phyloP scores from a whole-genome alignment of 30 jellyfish, hydroid and myxozoan genomes.

The Phacellophora camtschatica region DNA sequence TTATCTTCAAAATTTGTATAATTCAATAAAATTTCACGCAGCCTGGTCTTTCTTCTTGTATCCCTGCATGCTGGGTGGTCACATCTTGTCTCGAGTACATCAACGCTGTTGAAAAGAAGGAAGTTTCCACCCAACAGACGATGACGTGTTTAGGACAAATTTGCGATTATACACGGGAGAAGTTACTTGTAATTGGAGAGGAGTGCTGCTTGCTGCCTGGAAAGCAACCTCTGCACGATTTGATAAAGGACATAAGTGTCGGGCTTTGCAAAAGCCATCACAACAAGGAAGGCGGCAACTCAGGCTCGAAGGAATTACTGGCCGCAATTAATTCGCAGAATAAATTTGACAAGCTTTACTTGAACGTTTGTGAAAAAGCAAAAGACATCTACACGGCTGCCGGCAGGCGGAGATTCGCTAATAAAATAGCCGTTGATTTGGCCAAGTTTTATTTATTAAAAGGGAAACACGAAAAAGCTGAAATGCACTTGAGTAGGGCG shows the following conservation, averaged over 20 bases:
- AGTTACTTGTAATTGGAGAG: constrained; percentile 64
- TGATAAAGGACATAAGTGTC: not conserved
- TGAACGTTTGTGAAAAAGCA: constrained; percentile 43
- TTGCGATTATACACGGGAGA: constrained; percentile 70
- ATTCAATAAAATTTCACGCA: no score
- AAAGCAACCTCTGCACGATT: constrained; percentile 2
- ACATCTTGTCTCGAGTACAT: constrained; percentile 75
- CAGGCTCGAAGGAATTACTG: constrained; percentile 18
- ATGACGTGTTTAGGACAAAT: constrained; percentile 67
- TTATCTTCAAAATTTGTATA: no score
- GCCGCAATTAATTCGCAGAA: constrained; percentile 47
- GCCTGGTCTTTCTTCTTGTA: constrained; percentile 23
- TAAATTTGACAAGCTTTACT: constrained; percentile 61
- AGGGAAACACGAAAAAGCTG: constrained; percentile 62
- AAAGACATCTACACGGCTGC: constrained; percentile 13
- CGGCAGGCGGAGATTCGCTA: constrained; percentile 64
- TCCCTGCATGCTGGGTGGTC: constrained; percentile 89
- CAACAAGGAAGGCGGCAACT: constrained; percentile 13
- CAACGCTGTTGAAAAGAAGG: constrained; percentile 48
- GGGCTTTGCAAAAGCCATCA: constrained; percentile 54
- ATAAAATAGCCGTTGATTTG: constrained; percentile 63
- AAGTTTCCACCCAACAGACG: constrained; percentile 31
- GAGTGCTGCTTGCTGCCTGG: constrained; percentile 65
- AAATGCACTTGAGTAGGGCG: constrained; percentile 55
- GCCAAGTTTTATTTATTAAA: constrained; percentile 69